These are phyloP conservation scores for Karalla daura DNA, from an alignment of 2,797 vertebrate genomes.

Conservation along the genomic window DNA sequence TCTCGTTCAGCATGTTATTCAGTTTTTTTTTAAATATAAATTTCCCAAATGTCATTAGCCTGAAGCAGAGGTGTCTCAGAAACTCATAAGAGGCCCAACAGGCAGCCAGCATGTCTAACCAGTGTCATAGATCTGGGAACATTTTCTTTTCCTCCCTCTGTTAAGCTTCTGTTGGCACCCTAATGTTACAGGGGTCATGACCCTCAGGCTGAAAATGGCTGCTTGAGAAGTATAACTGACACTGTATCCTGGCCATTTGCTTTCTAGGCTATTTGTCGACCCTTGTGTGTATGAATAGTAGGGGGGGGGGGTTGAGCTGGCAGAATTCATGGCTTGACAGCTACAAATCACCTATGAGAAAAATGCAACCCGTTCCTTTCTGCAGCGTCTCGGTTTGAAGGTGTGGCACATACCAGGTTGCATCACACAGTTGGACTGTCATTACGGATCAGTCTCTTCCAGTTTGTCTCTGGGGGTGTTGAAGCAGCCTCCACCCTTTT, in stretches of 20 bases:
- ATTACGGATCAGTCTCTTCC: neutral
- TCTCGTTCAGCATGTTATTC: neutral
- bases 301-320: neutral
- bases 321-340: neutral
- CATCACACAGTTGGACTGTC: slow-evolving; percentile 1
- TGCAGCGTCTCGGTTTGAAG: slow-evolving; percentile 11
- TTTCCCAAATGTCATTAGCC: neutral
- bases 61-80: too few species aligned
- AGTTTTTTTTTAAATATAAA: neutral
- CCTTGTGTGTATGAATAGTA: neutral
- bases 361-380: neutral
- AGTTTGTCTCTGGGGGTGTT: slow-evolving; percentile 8
- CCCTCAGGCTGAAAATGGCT: slow-evolving; percentile 25
- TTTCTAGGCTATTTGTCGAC: slow-evolving; percentile 9
- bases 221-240: slow-evolving; percentile 13
- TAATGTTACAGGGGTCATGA: neutral
- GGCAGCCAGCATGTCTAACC: neutral
- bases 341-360: neutral
- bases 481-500: slow-evolving; percentile 8
- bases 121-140: fast-evolving
- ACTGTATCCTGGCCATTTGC: slow-evolving; percentile 39
- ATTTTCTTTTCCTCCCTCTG: neutral
- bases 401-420: slow-evolving; percentile 13
- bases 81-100: too few species aligned
- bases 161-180: neutral